Evolutionary conservation across 2,888 invertebrate genomes (phyloP), one percentile per base, ranked within the genome.

Genomic region (Caenorhabditis afra): DNA sequence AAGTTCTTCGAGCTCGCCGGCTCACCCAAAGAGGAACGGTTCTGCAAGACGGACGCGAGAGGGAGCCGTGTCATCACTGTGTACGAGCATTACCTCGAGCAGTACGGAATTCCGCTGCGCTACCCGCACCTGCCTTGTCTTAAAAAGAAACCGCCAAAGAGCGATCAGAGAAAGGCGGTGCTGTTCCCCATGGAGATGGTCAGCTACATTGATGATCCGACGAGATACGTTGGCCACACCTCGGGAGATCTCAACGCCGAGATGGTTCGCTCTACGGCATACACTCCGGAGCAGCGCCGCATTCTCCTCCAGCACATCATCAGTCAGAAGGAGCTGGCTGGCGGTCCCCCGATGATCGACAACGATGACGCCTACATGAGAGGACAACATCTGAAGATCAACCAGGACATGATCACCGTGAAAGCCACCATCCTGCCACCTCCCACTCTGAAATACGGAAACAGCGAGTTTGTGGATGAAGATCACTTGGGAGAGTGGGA

Each of bases 371-470:
- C 18, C 0, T 47, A 66, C 37, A 70, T 79, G 79, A 16, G 10
- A 1, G 44, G 41, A 14, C 37, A 37, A 12, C n/a, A n/a, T 29
- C 16, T 79, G 1, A 14, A 8, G n/a, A 23, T 74, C 14, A 50
- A 50, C 5, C 62, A 52, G 14, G 39, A 68, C 16, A 53, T 75
- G 52, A 23, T 75, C 18, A 22, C 39, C 3, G 41, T 50, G 22
- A 58, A 64, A 3, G 79, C 70, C 7, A 61, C 70, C 7, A 23
- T 79, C 0, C 61, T 79, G 3, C 79, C 79, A 11, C 12, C 44
- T 2, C 80, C 76, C 1, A 67, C 71, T 0, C 20, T 75, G 8
- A 41, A 52, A n/a, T 76, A 71, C 20, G 80, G 59, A 52, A 58
- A 59, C 49, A 20, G 44, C 11, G 44, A 3, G 7, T 39, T 68